Evolutionary conservation across 2,113 vertebrate genomes (phyloP).

Genomic region (Eudorcas thomsonii): DNA sequence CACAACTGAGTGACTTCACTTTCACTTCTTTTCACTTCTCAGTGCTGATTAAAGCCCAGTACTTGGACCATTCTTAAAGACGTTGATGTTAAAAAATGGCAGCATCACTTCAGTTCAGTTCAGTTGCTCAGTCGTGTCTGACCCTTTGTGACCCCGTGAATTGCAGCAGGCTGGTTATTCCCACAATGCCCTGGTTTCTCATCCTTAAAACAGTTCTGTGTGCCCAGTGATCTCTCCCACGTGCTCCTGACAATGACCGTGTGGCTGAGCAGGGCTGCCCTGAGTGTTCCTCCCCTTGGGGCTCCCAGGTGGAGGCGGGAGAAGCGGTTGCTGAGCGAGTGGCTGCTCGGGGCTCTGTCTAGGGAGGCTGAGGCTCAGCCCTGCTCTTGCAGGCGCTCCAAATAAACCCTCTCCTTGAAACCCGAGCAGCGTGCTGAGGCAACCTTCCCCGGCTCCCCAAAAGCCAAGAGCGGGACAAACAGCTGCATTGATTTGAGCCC

Average conservation of each 20-base stretch:
- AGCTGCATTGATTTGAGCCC: conserved; percentile 40
- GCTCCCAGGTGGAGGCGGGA: neutral
- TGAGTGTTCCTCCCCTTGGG: neutral
- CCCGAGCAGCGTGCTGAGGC: neutral
- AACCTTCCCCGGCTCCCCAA: conserved; percentile 26
- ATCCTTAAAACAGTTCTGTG: neutral
- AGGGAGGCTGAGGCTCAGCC: conserved; percentile 55
- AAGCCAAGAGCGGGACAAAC: conserved; percentile 51
- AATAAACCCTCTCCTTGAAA: conserved; percentile 52
- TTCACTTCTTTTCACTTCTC: neutral
- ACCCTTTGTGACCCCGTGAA: too few species aligned
- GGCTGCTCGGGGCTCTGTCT: conserved; percentile 51
- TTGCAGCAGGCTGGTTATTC: too few species aligned
- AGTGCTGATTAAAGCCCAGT: neutral
- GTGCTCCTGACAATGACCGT: neutral
- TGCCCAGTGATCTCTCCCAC: neutral
- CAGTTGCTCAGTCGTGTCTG: too few species aligned
- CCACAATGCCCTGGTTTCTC: neutral
- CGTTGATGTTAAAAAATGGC: neutral
- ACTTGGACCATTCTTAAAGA: neutral
- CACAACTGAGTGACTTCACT: too few species aligned
- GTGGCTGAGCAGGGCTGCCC: conserved; percentile 16
- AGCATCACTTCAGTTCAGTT: too few species aligned
- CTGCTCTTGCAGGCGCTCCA: conserved; percentile 48
- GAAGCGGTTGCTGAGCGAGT: neutral